A percentile compares a stretch with the other conserved stretches of the same genome.
Conservation (phyloP, 2,797 vertebrate genomes). For the Pangasius macronema region DNA sequence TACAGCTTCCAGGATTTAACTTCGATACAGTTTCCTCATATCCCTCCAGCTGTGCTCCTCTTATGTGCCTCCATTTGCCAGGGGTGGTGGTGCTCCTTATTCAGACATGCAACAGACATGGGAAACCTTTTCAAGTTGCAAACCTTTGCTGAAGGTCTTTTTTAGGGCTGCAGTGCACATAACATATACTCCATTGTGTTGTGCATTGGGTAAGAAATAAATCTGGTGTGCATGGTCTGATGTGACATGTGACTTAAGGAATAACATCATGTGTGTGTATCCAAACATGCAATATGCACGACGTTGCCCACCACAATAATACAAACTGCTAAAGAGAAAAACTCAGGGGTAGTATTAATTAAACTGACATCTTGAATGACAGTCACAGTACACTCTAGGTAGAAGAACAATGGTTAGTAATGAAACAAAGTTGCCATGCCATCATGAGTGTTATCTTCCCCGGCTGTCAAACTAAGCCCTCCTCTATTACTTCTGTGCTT, state of each 20-base stretch:
- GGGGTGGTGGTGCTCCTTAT: conserved; percentile 60
- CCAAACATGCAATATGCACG: conserved; percentile 5
- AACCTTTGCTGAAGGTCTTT: neutral
- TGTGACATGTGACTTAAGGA: neutral
- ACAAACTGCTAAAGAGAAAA: conserved; percentile 14
- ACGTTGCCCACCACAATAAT: neutral
- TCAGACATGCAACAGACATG: conserved; percentile 25
- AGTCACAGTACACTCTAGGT: conserved; percentile 12
- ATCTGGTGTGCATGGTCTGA: neutral
- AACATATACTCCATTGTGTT: neutral
- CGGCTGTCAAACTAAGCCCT: conserved; percentile 12
- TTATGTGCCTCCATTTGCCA: conserved; percentile 68
- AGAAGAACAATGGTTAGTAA: conserved; percentile 3
- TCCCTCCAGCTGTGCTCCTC: conserved; percentile 59
- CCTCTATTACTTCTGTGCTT: conserved; percentile 24
- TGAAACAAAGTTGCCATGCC: conserved; percentile 33
- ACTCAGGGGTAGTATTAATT: neutral
- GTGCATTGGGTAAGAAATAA: neutral
- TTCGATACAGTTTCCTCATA: conserved; percentile 14
- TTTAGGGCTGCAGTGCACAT: neutral
- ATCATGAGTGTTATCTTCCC: conserved; percentile 30
- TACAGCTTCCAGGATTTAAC: neutral
- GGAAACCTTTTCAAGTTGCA: neutral
- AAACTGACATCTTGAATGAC: conserved; percentile 13
- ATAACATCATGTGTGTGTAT: neutral